Conservation (phyloP, 2,797 vertebrate species). For the Discoglossus pictus region DNA sequence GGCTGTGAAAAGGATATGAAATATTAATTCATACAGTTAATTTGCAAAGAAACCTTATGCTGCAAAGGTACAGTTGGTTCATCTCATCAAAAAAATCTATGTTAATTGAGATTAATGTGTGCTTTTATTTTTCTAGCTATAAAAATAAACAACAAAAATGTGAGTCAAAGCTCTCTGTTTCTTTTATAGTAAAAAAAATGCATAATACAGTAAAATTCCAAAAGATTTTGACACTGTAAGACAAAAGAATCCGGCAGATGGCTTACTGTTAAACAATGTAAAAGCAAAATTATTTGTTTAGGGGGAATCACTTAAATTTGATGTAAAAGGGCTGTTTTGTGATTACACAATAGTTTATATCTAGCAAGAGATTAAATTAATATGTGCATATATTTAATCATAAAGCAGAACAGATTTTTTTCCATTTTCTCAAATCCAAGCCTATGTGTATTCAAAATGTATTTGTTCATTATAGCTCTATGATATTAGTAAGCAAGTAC, state of each 20-base stretch:
- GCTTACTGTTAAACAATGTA: conserved; percentile 15
- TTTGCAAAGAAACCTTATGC: too few relatives aligned
- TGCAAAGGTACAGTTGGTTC: too few relatives aligned
- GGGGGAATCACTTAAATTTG: conserved; percentile 10
- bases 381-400: too few relatives aligned
- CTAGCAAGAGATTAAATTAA: neutral
- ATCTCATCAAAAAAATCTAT: neutral
- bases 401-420: too few relatives aligned
- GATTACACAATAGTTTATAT: conserved; percentile 1
- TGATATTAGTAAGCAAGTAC: too few relatives aligned
- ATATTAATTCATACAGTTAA: too few relatives aligned
- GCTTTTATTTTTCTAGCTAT: neutral
- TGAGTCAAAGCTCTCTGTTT: neutral
- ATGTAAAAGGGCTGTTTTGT: conserved; percentile 3
- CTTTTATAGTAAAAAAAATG: conserved; percentile 18
- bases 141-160: conserved; percentile 26
- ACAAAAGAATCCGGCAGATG: conserved; percentile 26
- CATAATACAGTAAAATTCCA: conserved; percentile 7
- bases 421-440: too few relatives aligned
- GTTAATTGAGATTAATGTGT: neutral
- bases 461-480: too few relatives aligned
- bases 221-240: neutral
- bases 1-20: too few relatives aligned
- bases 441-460: too few relatives aligned
- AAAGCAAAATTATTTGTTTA: conserved; percentile 33